Evolutionary conservation across 2,888 invertebrate species (phyloP), one percentile per base, ranked within the genome.

Genomic region (Alloscopus bannaensis): DNA sequence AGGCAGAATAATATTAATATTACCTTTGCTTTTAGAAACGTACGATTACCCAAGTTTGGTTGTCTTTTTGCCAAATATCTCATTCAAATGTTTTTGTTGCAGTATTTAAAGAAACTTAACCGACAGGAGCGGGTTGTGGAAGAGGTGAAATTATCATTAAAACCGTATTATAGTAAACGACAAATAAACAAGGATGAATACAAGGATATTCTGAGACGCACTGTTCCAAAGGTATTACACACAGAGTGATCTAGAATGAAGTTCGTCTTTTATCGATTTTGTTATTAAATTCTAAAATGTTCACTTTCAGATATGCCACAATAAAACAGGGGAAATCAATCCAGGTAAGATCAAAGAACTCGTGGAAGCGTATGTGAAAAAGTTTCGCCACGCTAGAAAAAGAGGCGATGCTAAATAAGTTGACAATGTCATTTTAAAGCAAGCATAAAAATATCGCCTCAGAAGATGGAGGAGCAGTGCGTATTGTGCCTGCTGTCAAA

Each of bases 41-140:
- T n/a, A n/a, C 42, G 18, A 42, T 18, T 22, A 62, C 47, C 18
- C 11, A 60, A 3, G 36, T 31, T 18, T n/a, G 8, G 50, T 50
- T 16, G 13, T 50, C 18, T n/a, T 55, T 8, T n/a, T 24, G 4
- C n/a, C 11, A 55, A 55, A 16, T n/a, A n/a, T n/a, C n/a, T n/a
- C n/a, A n/a, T n/a, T n/a, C n/a, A n/a, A n/a, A n/a, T n/a, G n/a
- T 47, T 52, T 20, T 16, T 3, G 6, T 52, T 11, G n/a, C 52
- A 52, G 52, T 52, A 22, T 52, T 52, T 52, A 16, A 52, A 52
- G 89, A 98, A 98, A 89, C 89, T 98, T 87, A 97, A 98, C 89
- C 93, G 98, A 1, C 98, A 98, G 90, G 98, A 98, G 90, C 92
- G 98, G 86, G 98, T 99, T 65, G 97, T 98, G 66, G 98, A 98